phyloP scores from a whole-genome alignment of 2,113 vertebrate genomes.

The Physeter macrocephalus region DNA sequence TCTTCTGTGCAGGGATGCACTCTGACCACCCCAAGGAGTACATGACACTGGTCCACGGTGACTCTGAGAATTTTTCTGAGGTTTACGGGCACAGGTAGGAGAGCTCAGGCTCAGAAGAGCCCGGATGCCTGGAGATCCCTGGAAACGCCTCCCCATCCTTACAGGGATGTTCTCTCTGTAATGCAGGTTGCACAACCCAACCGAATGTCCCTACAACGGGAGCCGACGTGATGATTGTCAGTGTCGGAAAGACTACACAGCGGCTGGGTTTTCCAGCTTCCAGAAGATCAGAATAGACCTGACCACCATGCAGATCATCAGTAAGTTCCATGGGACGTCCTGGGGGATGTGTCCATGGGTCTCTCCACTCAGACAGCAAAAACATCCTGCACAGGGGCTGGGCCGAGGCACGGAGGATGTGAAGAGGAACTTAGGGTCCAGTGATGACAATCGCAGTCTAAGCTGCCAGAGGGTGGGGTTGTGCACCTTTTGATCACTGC shows the following conservation, averaged over 20 bases:
- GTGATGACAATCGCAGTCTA: rapidly evolving
- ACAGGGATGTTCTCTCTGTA: conserved; percentile 70
- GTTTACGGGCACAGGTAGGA: conserved; percentile 96
- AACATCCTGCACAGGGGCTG: neutral
- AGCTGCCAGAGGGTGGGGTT: neutral
- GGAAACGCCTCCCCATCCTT: conserved; percentile 40
- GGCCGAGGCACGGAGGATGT: rapidly evolving
- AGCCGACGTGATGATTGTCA: conserved; percentile 91
- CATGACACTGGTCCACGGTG: conserved; percentile 87
- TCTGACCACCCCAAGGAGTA: conserved; percentile 92
- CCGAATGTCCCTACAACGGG: conserved; percentile 93
- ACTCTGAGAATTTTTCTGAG: conserved; percentile 96
- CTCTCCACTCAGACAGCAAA: neutral
- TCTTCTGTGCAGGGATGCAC: conserved; percentile 95
- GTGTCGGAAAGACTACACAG: conserved; percentile 92
- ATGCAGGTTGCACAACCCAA: conserved; percentile 92
- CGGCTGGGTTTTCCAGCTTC: conserved; percentile 92
- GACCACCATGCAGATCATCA: conserved; percentile 92
- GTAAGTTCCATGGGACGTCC: conserved; percentile 83
- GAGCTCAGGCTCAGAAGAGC: neutral
- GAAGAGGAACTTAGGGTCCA: rapidly evolving
- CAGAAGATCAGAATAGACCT: conserved; percentile 94
- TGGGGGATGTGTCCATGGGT: rapidly evolving
- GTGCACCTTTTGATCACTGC: neutral
- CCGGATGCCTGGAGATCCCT: neutral